Evolutionary conservation across 2,888 invertebrate genomes (phyloP), one percentile per base, ranked within the genome.

Genomic region (Heliconius hortense): DNA sequence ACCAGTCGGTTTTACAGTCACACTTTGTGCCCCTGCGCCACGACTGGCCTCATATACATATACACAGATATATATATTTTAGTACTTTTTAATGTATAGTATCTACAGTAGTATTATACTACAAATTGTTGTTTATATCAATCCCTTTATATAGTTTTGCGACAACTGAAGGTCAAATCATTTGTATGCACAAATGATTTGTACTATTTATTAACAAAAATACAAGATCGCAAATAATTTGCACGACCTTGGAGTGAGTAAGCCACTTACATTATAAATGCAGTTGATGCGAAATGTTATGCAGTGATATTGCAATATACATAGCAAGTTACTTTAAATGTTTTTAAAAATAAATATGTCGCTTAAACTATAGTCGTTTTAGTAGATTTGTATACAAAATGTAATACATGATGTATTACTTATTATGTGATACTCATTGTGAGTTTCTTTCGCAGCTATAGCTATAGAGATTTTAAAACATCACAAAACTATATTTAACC

Each of bases 121-220:
- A 48, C 2, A 48, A 48, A 53, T 56, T 69, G 7, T 69, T 69
- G 68, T 53, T 28, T 15, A 69, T 69, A n/a, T 69, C 18, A 69
- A 31, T 56, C 56, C 15, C 8, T 31, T n/a, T 69, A 56, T 56
- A 21, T 4, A 56, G 13, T 62, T 5, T 69, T 24, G 72, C 35
- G 5, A 26, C 59, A 60, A 35, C 10, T 70, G 69, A 74, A 74
- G 74, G 74, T 70, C 53, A 74, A 53, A 56, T 63, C 21, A 8
- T 31, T 66, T 43, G 31, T 68, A 68, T 31, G 53, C 24, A 18
- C 43, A 31, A 68, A 60, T 73, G 0, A 26, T 70, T 74, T 63
- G 66, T 24, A 71, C 35, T 59, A 60, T 71, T 71, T 71, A 39
- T 60, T 76, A 53, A 69, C 53, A 35, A 72, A 68, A 68, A 69